Evolutionary conservation across 2,113 vertebrate species (phyloP).

Genomic region (Chaetorhynchus papuensis): DNA sequence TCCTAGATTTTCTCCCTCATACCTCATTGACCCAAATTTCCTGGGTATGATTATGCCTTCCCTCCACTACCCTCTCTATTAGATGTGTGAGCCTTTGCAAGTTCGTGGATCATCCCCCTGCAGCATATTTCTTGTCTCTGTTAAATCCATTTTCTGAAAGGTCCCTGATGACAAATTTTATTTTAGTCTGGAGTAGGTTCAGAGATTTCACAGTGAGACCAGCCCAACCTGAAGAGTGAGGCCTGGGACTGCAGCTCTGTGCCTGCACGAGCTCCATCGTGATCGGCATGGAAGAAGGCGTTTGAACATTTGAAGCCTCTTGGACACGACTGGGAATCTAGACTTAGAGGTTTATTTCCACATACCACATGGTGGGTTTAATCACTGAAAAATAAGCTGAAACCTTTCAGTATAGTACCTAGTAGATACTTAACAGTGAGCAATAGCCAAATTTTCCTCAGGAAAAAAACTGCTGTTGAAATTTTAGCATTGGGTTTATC

Average conservation of each 20-base stretch:
- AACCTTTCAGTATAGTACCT: neutral
- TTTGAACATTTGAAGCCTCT: neutral
- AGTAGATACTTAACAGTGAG: neutral
- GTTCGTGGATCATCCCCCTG: neutral
- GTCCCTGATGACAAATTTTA: neutral
- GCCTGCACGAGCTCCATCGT: neutral
- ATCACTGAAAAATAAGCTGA: neutral
- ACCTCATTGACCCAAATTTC: neutral
- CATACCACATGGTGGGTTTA: neutral
- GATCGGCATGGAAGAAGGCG: rapidly evolving
- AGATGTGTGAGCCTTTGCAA: neutral
- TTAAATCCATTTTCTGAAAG: neutral
- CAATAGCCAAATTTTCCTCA: neutral
- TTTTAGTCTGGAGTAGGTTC: neutral
- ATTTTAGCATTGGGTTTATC: neutral
- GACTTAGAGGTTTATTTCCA: neutral
- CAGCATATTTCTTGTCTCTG: neutral
- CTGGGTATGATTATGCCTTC: neutral
- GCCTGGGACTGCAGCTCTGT: neutral
- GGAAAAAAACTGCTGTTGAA: neutral
- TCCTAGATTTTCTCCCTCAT: neutral
- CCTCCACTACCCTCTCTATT: neutral
- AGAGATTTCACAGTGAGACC: neutral
- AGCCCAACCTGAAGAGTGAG: neutral
- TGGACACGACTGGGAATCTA: neutral